Base-by-base conservation (phyloP, 2,113 vertebrate genomes). In the Excalfactoria chinensis region DNA sequence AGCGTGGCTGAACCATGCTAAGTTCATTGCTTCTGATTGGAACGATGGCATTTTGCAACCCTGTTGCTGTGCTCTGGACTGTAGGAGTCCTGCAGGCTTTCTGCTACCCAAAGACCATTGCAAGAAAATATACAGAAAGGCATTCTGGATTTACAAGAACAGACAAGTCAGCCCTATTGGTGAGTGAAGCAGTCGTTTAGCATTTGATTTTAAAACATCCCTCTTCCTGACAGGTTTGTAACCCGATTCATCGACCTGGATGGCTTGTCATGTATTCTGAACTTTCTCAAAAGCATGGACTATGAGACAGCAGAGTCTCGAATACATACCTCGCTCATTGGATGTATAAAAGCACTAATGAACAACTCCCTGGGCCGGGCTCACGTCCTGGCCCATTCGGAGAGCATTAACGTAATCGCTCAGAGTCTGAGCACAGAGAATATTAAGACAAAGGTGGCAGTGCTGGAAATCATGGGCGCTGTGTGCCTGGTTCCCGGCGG, bases 301-400 rank as follows among this genome's bases (percentile, higher is more conserved):
- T 99, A 99, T 12, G 99, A 99, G 98, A 99, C 99, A 11, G 98
- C 99, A 0, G 99, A 99, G 96, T 99, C 99, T 21, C 99, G 98
- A 95, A 99, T 99, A 98, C 99, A 99, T 98, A 99, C 99, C 91
- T 99, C 99, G 14, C 99, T 99, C 86, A 99, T 99, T 43, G 99
- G 99, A 46, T 99, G 99, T 97, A 99, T 99, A 97, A 99, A 99
- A 96, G 99, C 99, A 9, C 98, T 99, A 95, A 99, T 99, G 99
- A 99, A 99, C 98, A 99, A 99, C 98, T 99, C 99, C 77, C 99
- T 99, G 97, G 99, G 99, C 71, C 98, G 99, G 58, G 99, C 99
- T 84, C 99, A 99, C 0, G 99, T 99, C 70, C 98, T 99, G 92
- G 98, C 99, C 34, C 99, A 99, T 95, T 97, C 98, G 2, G 99